Conservation (phyloP, 1,140 invertebrate species). For the Diorhabda carinulata region DNA sequence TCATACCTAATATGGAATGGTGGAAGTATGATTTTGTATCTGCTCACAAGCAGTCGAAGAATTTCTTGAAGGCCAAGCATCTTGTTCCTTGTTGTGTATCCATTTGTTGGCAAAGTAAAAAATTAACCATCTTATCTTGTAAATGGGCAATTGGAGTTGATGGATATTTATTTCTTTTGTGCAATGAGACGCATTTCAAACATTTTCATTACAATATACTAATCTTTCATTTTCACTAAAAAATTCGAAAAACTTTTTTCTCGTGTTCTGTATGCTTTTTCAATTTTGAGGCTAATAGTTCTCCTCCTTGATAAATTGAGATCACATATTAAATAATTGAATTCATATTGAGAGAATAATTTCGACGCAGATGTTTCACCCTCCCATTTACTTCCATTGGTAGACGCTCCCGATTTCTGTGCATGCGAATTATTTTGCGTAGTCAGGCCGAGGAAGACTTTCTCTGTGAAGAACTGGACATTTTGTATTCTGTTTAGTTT, state of each 20-base stretch:
- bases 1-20: too few species aligned
- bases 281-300: background rate
- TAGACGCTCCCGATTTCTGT: background rate
- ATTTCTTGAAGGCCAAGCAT: too few species aligned
- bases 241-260: background rate
- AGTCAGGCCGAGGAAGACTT: too few species aligned
- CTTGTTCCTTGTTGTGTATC: too few species aligned
- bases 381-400: constrained; percentile 11
- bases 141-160: constrained; percentile 31
- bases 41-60: too few species aligned
- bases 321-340: background rate
- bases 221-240: constrained; percentile 11
- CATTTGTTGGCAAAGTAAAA: constrained; percentile 31
- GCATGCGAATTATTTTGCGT: background rate
- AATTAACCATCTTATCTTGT: constrained; percentile 3
- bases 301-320: too few species aligned
- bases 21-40: too few species aligned
- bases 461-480: too few species aligned
- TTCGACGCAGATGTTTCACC: constrained; percentile 10
- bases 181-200: constrained; percentile 43
- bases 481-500: too few species aligned
- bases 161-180: constrained; percentile 46
- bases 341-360: constrained; percentile 14
- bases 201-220: constrained; percentile 39
- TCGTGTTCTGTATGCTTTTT: constrained; percentile 1